Percentiles rank a stretch among this genome's conserved stretches.
Conservation (phyloP, 1,140 invertebrate genomes). For the Trachymyrmex septentrionalis region DNA sequence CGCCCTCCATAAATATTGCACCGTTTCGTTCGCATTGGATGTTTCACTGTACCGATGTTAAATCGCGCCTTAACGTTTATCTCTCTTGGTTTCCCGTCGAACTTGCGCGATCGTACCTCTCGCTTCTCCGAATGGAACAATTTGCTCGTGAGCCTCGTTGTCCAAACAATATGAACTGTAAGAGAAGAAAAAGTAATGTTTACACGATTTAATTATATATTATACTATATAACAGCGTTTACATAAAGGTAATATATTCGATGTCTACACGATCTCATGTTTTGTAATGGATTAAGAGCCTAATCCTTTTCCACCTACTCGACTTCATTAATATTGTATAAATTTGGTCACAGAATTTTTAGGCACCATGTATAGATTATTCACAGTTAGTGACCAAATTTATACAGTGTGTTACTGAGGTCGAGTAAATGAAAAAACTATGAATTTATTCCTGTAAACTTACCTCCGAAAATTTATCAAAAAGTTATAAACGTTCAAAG, state of each 20-base stretch:
- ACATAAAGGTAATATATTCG: neutral
- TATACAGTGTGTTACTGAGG: too few relatives aligned
- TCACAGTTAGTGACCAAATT: too few relatives aligned
- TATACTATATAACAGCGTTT: neutral
- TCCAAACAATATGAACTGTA: neutral
- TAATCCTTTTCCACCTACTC: neutral
- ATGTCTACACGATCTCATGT: neutral
- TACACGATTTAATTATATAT: neutral
- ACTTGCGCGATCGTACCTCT: conserved; percentile 3
- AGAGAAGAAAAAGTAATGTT: neutral
- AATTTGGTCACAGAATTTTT: too few relatives aligned
- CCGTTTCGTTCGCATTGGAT: conserved; percentile 64
- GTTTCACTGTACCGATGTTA: conserved; percentile 70
- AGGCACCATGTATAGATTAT: too few relatives aligned
- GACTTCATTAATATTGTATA: too few relatives aligned
- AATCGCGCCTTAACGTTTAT: conserved; percentile 67
- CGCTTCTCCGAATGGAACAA: conserved; percentile 23
- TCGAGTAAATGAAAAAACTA: too few relatives aligned
- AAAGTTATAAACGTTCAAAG: too few relatives aligned
- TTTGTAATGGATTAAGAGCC: conserved; percentile 1
- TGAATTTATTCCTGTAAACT: too few relatives aligned
- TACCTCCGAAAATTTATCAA: too few relatives aligned
- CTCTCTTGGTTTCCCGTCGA: conserved; percentile 8
- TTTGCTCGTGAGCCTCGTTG: conserved; percentile 48
- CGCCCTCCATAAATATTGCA: conserved; percentile 73